Evolutionary conservation across 2,113 vertebrate species (phyloP), one percentile per base, ranked within the genome.

Genomic region (Malaclemys terrapin): DNA sequence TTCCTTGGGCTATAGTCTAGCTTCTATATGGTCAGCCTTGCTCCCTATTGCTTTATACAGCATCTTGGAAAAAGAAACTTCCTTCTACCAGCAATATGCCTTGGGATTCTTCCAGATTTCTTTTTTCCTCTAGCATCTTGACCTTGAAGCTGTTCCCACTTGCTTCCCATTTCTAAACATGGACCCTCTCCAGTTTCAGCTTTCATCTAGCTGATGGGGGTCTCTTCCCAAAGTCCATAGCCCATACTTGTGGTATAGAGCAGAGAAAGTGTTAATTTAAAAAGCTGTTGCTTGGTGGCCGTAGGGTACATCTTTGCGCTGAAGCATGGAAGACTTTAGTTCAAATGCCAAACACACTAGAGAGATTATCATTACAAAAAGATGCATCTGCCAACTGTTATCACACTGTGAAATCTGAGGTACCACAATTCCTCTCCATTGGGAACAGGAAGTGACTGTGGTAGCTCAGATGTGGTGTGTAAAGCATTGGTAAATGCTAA

Each of bases 11-110:
- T 29, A 80, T 35, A 52, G 8, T 50, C 72, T 89, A 96, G 76
- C 54, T 92, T 85, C 76, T 85, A 22, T 91, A 31, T 52, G 82
- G 42, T 79, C 85, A 87, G 19, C 2, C 76, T 87, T 95, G 89
- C 87, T 75, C 79, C 35, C 72, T 75, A 87, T 27, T 25, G 13
- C 72, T 24, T 42, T 69, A 92, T 88, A 27, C 72, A 92, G 54
- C 0, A 0, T 82, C 92, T 45, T 62, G 29, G 14, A 38, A 49
- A 53, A 85, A 87, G 56, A n/a, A 1, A 2, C 35, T 69, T 38
- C 5, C 17, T 69, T 69, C n/a, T 80, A 7, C 45, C 57, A 83
- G 17, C 35, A 80, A 83, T 27, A 25, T n/a, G 12, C 69, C 22
- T 50, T 75, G 10, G 47, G 12, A 27, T 56, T 90, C 69, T 54